Evolutionary conservation across 2,113 vertebrate species (phyloP).

Genomic region (Hymenochirus boettgeri): DNA sequence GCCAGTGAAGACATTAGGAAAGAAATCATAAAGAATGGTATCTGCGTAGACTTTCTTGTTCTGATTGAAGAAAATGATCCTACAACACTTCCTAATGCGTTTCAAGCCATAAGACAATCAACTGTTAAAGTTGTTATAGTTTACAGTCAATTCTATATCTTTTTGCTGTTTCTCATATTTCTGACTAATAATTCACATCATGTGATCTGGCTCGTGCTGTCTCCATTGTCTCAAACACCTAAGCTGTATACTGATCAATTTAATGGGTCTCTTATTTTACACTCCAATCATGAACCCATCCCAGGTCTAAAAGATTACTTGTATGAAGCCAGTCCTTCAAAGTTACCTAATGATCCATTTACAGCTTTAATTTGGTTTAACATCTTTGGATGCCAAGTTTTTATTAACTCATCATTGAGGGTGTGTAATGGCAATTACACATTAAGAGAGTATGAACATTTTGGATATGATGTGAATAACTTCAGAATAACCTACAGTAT

Average conservation of each 20-base stretch:
- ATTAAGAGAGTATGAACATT: background rate
- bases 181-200: background rate
- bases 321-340: background rate
- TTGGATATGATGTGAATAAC: background rate
- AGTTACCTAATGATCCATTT: background rate
- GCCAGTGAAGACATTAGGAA: background rate
- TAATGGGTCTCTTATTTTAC: background rate
- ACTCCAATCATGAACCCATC: background rate
- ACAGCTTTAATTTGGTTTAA: no score
- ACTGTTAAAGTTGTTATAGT: background rate
- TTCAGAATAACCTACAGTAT: constrained; percentile 1
- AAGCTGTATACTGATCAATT: background rate
- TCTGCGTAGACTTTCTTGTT: background rate
- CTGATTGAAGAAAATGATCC: background rate
- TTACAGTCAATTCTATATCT: background rate
- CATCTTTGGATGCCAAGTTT: no score
- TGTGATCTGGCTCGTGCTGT: background rate
- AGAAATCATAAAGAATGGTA: background rate
- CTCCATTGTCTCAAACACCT: no score
- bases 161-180: no score
- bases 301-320: background rate
- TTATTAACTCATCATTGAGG: no score
- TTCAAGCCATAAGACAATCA: background rate
- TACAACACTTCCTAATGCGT: background rate
- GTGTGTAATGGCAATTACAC: background rate